Conservation (phyloP, 2,797 vertebrate genomes). For the Decapterus maruadsi region DNA sequence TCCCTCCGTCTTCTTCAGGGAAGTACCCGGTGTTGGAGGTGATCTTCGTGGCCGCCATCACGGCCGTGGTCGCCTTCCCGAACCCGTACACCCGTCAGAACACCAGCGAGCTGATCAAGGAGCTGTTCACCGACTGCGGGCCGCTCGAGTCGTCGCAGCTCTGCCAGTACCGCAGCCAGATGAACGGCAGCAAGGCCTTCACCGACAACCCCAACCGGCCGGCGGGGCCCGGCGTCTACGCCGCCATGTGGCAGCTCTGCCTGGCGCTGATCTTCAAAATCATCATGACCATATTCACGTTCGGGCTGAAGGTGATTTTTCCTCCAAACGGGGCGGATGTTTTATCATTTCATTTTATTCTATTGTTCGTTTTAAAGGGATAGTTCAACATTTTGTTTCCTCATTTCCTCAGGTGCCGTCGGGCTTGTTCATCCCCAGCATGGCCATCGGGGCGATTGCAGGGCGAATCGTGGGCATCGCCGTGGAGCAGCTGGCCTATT, state of each 20-base stretch:
- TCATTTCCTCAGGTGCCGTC: constrained; percentile 90
- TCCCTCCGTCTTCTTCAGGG: constrained; percentile 55
- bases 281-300: constrained; percentile 99
- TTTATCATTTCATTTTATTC: background rate
- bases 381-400: too few species aligned
- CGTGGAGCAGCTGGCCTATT: constrained; percentile 97
- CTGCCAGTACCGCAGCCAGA: constrained; percentile 97
- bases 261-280: constrained; percentile 98
- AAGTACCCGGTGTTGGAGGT: constrained; percentile 98
- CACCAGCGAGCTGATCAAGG: constrained; percentile 98
- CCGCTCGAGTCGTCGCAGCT: constrained; percentile 96
- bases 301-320: constrained; percentile 93
- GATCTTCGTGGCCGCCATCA: constrained; percentile 95
- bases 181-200: constrained; percentile 94
- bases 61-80: constrained; percentile 96
- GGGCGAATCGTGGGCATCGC: constrained; percentile 98
- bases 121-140: constrained; percentile 98
- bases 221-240: constrained; percentile 93
- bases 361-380: too few species aligned
- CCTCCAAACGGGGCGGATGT: background rate
- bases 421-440: constrained; percentile 98
- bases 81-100: constrained; percentile 98
- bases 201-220: constrained; percentile 91
- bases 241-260: constrained; percentile 98
- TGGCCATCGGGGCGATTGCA: constrained; percentile 98